Conservation (phyloP, 2,113 vertebrate species). For the Octodon degus region DNA sequence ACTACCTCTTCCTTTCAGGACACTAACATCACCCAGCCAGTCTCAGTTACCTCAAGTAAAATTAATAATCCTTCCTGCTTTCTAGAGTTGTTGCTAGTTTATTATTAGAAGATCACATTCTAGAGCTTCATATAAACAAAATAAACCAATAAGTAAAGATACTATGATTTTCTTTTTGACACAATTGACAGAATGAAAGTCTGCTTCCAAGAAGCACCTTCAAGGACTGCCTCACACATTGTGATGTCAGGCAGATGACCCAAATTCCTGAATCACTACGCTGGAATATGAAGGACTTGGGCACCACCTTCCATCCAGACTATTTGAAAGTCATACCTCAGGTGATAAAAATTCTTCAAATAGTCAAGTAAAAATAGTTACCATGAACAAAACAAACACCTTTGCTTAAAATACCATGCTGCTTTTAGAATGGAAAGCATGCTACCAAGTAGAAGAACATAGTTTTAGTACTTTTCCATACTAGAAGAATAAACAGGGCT, state of each 20-base stretch:
- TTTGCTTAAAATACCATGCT: slow-evolving; percentile 37
- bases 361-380: neutral
- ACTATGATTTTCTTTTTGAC: neutral
- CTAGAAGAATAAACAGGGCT: slow-evolving; percentile 11
- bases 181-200: neutral
- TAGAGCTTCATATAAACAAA: neutral
- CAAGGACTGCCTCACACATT: neutral
- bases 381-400: slow-evolving; percentile 1
- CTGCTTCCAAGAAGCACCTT: neutral
- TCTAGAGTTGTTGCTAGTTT: neutral
- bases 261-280: neutral
- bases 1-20: neutral
- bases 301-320: neutral
- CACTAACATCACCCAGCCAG: neutral
- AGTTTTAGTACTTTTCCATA: slow-evolving; percentile 2
- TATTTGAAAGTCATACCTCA: neutral
- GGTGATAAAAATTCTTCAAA: slow-evolving; percentile 7
- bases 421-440: slow-evolving; percentile 21
- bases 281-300: neutral
- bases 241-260: neutral
- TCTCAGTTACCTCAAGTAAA: slow-evolving; percentile 3
- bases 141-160: slow-evolving; percentile 37
- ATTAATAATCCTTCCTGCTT: neutral
- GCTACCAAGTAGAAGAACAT: neutral
- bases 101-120: neutral